Evolutionary conservation across 2,888 invertebrate species (phyloP).

Genomic region (Diachrysia chrysitis): DNA sequence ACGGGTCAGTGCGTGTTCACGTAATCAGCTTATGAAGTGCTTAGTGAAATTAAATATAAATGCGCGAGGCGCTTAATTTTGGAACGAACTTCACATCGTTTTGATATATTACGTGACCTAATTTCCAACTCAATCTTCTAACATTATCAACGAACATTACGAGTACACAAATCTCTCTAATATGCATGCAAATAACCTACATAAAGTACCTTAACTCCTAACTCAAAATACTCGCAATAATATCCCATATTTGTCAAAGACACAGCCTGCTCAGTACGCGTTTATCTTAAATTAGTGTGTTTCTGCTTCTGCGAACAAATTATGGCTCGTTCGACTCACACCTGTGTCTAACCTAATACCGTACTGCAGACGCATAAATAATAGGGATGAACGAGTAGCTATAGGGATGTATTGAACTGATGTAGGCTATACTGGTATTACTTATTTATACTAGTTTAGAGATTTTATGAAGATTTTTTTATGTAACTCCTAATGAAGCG

Average conservation of each 20-base stretch:
- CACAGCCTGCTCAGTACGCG: constrained; percentile 70
- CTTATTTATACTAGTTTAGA: not conserved
- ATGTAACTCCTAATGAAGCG: no score
- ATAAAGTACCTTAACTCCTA: constrained; percentile 48
- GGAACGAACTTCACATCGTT: constrained; percentile 7
- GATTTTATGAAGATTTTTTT: no score
- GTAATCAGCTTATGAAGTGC: not conserved
- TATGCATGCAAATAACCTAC: constrained; percentile 39
- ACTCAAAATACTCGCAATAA: constrained; percentile 69
- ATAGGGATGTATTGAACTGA: constrained; percentile 6
- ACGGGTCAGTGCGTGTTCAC: not conserved
- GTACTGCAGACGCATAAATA: constrained; percentile 44
- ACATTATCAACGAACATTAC: constrained; percentile 20
- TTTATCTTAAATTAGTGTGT: constrained; percentile 77
- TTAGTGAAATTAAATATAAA: not conserved
- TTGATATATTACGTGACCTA: constrained; percentile 7
- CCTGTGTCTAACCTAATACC: constrained; percentile 67
- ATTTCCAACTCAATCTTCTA: constrained; percentile 23
- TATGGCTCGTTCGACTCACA: constrained; percentile 75
- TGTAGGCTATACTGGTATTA: not conserved
- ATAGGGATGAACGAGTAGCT: constrained; percentile 15
- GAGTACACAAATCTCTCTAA: constrained; percentile 32
- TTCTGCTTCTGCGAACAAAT: constrained; percentile 72
- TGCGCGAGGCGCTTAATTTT: constrained; percentile 7
- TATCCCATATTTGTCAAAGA: constrained; percentile 82